Evolutionary conservation across 2,113 vertebrate genomes (phyloP).

Genomic region (Colistium nudipinnis): DNA sequence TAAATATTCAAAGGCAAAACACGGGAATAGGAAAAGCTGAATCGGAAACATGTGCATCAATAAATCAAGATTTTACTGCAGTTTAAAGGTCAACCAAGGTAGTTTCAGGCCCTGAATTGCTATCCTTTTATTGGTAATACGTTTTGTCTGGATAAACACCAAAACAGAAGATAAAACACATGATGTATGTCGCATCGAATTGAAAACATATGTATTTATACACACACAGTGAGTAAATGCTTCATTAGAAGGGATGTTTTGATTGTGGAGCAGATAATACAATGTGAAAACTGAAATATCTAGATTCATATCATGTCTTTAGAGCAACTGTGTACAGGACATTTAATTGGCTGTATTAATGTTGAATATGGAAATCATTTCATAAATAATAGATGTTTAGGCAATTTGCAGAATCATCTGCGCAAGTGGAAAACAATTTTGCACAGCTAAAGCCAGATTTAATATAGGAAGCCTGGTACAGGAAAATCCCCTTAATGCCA

Average conservation of each 20-base stretch:
- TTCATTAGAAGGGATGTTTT: background rate
- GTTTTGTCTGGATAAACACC: background rate
- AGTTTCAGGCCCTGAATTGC: conserved; percentile 2
- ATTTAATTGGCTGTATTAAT: background rate
- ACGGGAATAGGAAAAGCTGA: background rate
- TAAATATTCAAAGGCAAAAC: conserved; percentile 9
- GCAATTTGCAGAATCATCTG: conserved; percentile 3
- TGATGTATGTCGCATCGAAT: background rate
- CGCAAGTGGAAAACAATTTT: background rate
- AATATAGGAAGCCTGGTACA: conserved; percentile 1
- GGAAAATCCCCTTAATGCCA: background rate
- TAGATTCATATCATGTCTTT: background rate
- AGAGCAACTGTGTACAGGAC: background rate
- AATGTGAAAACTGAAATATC: background rate
- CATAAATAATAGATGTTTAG: conserved; percentile 13
- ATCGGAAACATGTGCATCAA: conserved; percentile 36
- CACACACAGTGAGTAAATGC: background rate
- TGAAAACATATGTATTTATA: background rate
- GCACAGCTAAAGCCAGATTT: background rate
- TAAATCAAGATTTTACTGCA: conserved; percentile 11
- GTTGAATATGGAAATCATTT: conserved; percentile 9
- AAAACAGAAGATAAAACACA: conserved; percentile 5
- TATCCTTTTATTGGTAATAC: background rate
- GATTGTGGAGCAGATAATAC: background rate
- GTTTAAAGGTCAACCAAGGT: background rate